Conservation (phyloP, 53 echinoderm and acorn worm genomes). For the Astropecten irregularis region DNA sequence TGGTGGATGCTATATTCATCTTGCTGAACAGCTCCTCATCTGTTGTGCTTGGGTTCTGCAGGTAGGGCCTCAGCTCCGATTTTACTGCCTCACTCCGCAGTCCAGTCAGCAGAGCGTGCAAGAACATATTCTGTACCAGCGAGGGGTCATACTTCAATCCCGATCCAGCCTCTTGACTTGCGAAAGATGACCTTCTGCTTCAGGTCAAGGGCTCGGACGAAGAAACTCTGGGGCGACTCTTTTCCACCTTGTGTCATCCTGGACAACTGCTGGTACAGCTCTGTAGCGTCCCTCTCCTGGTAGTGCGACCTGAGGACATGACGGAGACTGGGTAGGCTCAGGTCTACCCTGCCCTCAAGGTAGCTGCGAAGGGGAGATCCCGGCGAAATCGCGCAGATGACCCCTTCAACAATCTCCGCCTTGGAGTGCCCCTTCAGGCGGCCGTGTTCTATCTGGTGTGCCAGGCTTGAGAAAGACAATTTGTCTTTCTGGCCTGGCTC, state of each 20-base stretch:
- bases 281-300: constrained; percentile 65
- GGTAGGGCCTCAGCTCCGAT: constrained; percentile 44
- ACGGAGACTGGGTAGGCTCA: constrained; percentile 46
- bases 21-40: constrained; percentile 41
- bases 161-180: neutral
- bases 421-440: constrained; percentile 9
- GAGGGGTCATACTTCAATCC: constrained; percentile 4
- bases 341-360: constrained; percentile 49
- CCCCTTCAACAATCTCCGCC: constrained; percentile 48
- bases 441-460: constrained; percentile 55
- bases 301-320: constrained; percentile 56
- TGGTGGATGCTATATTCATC: constrained; percentile 6
- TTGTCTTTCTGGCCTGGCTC: constrained; percentile 56
- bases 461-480: constrained; percentile 57
- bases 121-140: constrained; percentile 55
- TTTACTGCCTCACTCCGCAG: constrained; percentile 41
- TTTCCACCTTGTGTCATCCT: constrained; percentile 34
- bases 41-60: constrained; percentile 11
- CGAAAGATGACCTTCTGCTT: constrained; percentile 58
- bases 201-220: constrained; percentile 66
- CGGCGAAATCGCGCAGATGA: constrained; percentile 42
- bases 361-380: constrained; percentile 54
- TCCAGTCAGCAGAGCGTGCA: no score
- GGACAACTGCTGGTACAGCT: constrained; percentile 57
- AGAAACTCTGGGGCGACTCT: constrained; percentile 65